Evolutionary conservation across 2,797 vertebrate species (phyloP), one percentile per base, ranked within the genome.

Genomic region (Anniella stebbinsi): DNA sequence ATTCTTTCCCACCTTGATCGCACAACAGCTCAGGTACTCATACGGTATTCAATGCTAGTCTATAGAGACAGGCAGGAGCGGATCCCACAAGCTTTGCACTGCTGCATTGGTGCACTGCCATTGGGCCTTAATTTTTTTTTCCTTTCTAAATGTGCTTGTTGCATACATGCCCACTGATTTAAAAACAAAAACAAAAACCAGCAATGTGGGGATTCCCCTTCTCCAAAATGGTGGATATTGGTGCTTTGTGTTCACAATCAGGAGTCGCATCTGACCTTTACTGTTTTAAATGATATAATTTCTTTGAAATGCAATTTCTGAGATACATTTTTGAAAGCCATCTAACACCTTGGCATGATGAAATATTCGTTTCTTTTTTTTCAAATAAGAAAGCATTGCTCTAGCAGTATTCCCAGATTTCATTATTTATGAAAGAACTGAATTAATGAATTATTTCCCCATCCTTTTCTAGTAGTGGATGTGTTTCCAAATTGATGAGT

Each of bases 381-480:
- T 10, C 72, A 48, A 87, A 51, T 63, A 86, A 69, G 6, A 45
- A 87, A 87, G 85, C 1, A 57, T 8, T 0, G n/a, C 54, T 41
- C 33, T 10, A 36, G n/a, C 15, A 84, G 0, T 45, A 84, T 23
- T 38, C 0, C 6, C 69, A 1, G 13, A 45, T 7, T 57, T 69
- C 80, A 87, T 89, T 3, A 25, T 80, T 63, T 36, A 18, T 89
- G 4, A 87, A 91, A 86, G 82, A 84, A 0, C 6, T 15, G 60
- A 1, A 1, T 87, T 0, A 54, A 15, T 60, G 60, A 90, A 78
- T 57, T 28, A 92, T 84, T 57, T 3, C 0, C 81, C 4, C 41
- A 63, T 57, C n/a, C 30, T 84, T 93, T 85, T 30, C 81, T 89
- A 84, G 21, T 0, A 80, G 25, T 12, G 81, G 18, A 88, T 88